A percentile compares a stretch with the other conserved stretches of the same genome.
phyloP scores from a whole-genome alignment of 2,888 invertebrate genomes.

The Macrophya annulata region DNA sequence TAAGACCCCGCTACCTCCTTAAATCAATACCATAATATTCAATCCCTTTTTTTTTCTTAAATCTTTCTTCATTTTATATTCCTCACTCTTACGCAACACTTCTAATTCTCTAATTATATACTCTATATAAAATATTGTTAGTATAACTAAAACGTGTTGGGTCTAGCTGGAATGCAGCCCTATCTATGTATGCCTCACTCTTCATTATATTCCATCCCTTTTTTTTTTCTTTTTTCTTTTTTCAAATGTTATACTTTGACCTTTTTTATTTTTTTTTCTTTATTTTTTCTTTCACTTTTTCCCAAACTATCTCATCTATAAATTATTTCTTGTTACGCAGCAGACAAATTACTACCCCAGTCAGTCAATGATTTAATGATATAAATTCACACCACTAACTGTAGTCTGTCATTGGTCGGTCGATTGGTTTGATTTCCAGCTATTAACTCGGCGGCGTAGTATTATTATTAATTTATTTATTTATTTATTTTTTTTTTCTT shows the following conservation, averaged over 20 bases:
- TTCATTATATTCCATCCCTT: conserved; percentile 59
- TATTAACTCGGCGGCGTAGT: conserved; percentile 77
- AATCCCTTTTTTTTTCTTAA: conserved; percentile 40
- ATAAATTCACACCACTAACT: conserved; percentile 75
- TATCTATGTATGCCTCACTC: conserved; percentile 68
- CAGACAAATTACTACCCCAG: conserved; percentile 35
- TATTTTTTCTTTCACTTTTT: conserved; percentile 34
- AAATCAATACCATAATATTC: conserved; percentile 48
- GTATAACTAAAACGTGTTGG: conserved; percentile 79
- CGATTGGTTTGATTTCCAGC: conserved; percentile 78
- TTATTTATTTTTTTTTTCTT: neutral
- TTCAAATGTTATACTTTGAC: conserved; percentile 54
- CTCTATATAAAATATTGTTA: conserved; percentile 80
- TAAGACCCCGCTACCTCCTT: conserved; percentile 71
- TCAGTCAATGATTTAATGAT: conserved; percentile 67
- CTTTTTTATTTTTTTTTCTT: conserved; percentile 58
- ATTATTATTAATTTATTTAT: conserved; percentile 67
- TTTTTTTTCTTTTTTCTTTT: conserved; percentile 32
- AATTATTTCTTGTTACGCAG: conserved; percentile 40
- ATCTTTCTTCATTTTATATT: conserved; percentile 49
- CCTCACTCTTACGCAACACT: conserved; percentile 72
- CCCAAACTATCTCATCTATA: neutral
- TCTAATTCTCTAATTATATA: conserved; percentile 79
- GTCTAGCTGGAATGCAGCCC: conserved; percentile 79
- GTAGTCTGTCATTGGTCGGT: conserved; percentile 78